Evolutionary conservation across 2,888 invertebrate species (phyloP), one percentile per base, ranked within the genome.

Genomic region (Eurois occulta): DNA sequence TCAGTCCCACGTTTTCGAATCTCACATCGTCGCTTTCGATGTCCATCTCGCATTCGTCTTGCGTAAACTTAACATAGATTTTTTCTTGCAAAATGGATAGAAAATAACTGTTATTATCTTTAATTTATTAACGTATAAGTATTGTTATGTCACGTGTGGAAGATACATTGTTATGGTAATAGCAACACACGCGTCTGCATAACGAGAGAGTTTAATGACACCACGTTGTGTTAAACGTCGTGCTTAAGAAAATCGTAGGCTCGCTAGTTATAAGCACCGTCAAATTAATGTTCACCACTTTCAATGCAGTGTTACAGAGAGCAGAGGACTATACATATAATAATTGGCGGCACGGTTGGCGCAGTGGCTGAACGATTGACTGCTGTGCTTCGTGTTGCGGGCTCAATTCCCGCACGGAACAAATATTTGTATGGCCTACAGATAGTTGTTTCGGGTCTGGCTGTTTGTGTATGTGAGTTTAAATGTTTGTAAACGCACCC

Each of bases 161-260:
- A 32, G 13, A 79, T 24, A 60, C 16, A 35, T 80, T 72, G 41
- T 66, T 58, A 80, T 80, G 72, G 58, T 78, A 72, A 80, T 66
- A 28, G 10, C 28, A 21, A 52, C 52, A 43, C 75, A 48, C 76
- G 55, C 16, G 38, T 48, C 24, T 46, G 55, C 77, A 80, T 82
- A 76, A 68, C 32, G 32, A 41, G 21, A n/a, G 52, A 38, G 13
- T 67, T 38, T 64, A 68, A 80, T 75, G 67, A 18, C 52, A 46
- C 11, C 43, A 55, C 28, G 38, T 65, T 60, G 32, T 48, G 48
- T 74, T 18, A 74, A 74, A 6, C 16, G 52, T 10, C n/a, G 38
- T 21, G 48, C 16, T 78, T 11, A 77, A 78, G 41, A 74, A 79
- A 81, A 73, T 41, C 5, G n/a, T 43, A 43, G 48, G 1, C 11